A percentile compares a stretch with the other conserved stretches of the same genome.
phyloP scores from a whole-genome alignment of 1,140 invertebrate genomes.

The Cyclargus thomasi region DNA sequence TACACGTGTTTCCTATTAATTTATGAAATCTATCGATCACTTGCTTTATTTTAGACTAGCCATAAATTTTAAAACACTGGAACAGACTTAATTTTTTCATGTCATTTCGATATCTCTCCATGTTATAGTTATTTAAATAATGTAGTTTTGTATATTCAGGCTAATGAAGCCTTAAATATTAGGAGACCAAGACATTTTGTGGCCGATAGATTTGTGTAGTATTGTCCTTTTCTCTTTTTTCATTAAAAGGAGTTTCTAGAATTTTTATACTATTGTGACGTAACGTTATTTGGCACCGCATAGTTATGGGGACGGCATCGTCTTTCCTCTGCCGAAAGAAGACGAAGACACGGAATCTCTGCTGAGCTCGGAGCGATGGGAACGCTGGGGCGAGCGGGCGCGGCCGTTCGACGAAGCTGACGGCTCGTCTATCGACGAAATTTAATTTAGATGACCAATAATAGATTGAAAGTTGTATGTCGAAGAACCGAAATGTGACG shows the following conservation, averaged over 20 bases:
- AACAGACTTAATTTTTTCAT: too few species aligned
- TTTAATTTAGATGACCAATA: conserved; percentile 34
- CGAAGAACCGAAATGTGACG: too few species aligned
- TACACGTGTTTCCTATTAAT: not conserved
- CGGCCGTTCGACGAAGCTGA: conserved; percentile 62
- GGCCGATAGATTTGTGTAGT: not conserved
- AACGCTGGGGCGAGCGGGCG: conserved; percentile 67
- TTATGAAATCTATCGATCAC: too few species aligned
- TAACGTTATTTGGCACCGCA: not conserved
- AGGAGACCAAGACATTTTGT: too few species aligned
- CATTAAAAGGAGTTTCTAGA: not conserved
- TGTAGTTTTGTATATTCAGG: too few species aligned
- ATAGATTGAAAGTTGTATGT: too few species aligned
- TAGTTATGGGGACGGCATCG: conserved; percentile 91
- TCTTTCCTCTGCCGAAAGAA: conserved; percentile 85
- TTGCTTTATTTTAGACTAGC: too few species aligned
- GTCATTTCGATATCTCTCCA: too few species aligned
- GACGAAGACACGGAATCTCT: conserved; percentile 90
- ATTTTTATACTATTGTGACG: not conserved
- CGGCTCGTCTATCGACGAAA: conserved; percentile 62
- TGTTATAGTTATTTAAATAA: too few species aligned
- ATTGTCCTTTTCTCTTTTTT: not conserved
- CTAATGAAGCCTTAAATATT: too few species aligned
- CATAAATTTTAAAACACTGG: too few species aligned
- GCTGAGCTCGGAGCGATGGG: conserved; percentile 77